Conservation (phyloP, 2,113 vertebrate genomes). For the Prolemur simus region DNA sequence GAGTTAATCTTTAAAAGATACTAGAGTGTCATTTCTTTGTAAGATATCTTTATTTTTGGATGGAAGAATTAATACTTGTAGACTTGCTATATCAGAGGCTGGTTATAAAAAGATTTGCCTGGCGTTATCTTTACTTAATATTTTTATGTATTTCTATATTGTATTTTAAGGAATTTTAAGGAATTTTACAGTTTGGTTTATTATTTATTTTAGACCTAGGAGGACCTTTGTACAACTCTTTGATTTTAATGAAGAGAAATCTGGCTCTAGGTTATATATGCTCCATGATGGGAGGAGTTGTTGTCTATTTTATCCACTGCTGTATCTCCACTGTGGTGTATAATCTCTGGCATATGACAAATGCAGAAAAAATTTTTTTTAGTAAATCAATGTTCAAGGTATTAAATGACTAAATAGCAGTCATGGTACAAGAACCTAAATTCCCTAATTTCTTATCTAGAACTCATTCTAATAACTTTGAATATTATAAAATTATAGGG, state of each 20-base stretch:
- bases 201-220: neutral
- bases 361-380: neutral
- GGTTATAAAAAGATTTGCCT: neutral
- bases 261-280: neutral
- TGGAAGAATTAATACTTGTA: neutral
- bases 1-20: neutral
- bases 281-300: neutral
- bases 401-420: neutral
- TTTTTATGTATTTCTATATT: neutral
- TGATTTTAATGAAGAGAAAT: neutral
- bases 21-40: neutral
- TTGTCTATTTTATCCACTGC: neutral
- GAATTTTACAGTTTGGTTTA: neutral
- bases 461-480: neutral
- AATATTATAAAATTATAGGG: neutral
- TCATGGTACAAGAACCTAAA: neutral
- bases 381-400: neutral
- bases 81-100: neutral
- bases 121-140: neutral
- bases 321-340: fast-evolving
- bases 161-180: neutral
- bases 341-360: neutral
- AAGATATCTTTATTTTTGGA: neutral
- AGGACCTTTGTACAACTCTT: neutral
- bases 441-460: neutral